Evolutionary conservation across 2,888 invertebrate genomes (phyloP).

Genomic region (Elgonia sp.): DNA sequence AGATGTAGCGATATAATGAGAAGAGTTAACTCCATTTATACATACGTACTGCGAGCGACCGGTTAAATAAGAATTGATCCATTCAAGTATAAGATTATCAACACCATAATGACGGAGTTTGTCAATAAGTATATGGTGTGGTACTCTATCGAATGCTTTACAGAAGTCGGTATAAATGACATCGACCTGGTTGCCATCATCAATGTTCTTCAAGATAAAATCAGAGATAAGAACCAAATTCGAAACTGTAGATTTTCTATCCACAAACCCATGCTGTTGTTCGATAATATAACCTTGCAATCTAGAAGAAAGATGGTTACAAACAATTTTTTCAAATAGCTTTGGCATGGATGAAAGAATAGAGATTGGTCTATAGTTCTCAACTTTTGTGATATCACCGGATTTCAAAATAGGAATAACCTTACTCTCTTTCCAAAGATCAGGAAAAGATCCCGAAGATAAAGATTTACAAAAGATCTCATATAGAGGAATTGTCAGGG

Average conservation of each 20-base stretch:
- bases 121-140: no score
- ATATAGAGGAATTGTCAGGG: not conserved
- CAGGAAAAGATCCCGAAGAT: slow-evolving; percentile 60
- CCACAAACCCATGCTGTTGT: slow-evolving; percentile 54
- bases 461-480: slow-evolving; percentile 63
- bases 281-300: not conserved
- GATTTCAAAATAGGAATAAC: slow-evolving; percentile 71
- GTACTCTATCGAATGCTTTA: slow-evolving; percentile 79
- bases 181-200: no score
- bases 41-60: slow-evolving; percentile 2
- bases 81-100: not conserved
- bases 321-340: slow-evolving; percentile 69
- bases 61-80: slow-evolving; percentile 28
- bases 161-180: slow-evolving; percentile 73
- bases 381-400: slow-evolving; percentile 47
- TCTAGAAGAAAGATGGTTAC: not conserved
- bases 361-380: slow-evolving; percentile 72
- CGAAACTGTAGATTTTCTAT: slow-evolving; percentile 72
- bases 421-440: slow-evolving; percentile 58
- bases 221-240: slow-evolving; percentile 68
- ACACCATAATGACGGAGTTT: slow-evolving; percentile 70
- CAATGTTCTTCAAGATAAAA: slow-evolving; percentile 67
- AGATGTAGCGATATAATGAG: not conserved
- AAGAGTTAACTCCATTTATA: not conserved
- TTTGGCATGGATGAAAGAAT: slow-evolving; percentile 61